A percentile compares a stretch with the other conserved stretches of the same genome.
Conservation (phyloP, 2,797 vertebrate species). For the Enteromius radiatus region DNA sequence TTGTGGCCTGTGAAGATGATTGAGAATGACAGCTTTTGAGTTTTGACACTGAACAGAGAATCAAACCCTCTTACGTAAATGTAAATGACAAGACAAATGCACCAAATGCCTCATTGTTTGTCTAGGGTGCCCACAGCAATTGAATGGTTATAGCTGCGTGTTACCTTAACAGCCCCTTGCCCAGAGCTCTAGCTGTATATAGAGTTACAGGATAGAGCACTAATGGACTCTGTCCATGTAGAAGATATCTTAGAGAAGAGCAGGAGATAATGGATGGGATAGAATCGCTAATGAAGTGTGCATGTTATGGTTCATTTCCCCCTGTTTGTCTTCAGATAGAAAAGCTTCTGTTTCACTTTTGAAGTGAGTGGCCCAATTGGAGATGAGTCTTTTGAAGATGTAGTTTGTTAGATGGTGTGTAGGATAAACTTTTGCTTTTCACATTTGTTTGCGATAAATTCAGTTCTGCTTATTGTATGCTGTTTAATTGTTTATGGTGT, state of each 20-base stretch:
- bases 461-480: background rate
- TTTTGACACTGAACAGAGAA: background rate
- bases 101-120: conserved; percentile 3
- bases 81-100: conserved; percentile 4
- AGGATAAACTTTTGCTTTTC: background rate
- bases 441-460: background rate
- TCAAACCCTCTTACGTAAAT: background rate
- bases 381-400: background rate
- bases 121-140: conserved; percentile 3
- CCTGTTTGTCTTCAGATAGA: conserved; percentile 29
- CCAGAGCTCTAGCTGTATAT: conserved; percentile 39
- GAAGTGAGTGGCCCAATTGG: background rate
- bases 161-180: conserved; percentile 54
- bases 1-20: background rate
- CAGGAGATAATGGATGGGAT: conserved; percentile 56
- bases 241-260: conserved; percentile 45
- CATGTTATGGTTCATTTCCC: conserved; percentile 33
- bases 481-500: background rate
- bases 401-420: background rate
- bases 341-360: conserved; percentile 33
- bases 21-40: conserved; percentile 1
- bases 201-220: conserved; percentile 48
- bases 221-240: conserved; percentile 56
- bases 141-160: conserved; percentile 54
- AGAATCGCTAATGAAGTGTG: conserved; percentile 56